Evolutionary conservation across 2,797 vertebrate genomes (phyloP).

Genomic region (Acanthornis magna): DNA sequence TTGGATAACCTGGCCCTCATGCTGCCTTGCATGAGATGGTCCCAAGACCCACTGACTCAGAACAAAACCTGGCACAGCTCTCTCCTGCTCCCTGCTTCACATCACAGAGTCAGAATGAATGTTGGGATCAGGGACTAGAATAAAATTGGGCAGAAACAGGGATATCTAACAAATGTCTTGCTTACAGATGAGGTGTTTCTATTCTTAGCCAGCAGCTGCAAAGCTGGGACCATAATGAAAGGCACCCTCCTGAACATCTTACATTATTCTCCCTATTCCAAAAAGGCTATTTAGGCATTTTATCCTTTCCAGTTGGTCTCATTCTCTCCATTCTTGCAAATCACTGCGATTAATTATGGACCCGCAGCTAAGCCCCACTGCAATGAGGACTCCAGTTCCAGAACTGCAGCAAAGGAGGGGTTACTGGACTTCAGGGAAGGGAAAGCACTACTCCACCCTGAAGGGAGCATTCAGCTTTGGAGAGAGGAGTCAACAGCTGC

Average conservation of each 20-base stretch:
- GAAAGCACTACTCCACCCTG: slow-evolving; percentile 17
- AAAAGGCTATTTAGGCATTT: not conserved
- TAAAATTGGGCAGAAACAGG: not conserved
- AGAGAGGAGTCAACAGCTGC: not conserved
- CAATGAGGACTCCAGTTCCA: not conserved
- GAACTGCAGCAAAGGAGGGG: not conserved
- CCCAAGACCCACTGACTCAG: not conserved
- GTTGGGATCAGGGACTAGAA: not conserved
- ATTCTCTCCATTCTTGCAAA: not conserved
- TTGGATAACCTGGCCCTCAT: not conserved
- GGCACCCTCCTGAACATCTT: not conserved
- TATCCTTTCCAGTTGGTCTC: not conserved
- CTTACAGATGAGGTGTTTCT: not conserved
- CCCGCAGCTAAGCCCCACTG: not conserved
- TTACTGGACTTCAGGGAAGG: not conserved
- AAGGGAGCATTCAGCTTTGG: not conserved
- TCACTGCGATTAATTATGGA: not conserved
- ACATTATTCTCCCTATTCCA: not conserved
- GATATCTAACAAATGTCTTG: not conserved
- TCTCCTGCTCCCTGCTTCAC: not conserved
- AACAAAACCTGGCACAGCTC: not conserved
- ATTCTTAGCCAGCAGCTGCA: not conserved
- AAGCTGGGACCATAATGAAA: not conserved
- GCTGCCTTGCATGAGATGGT: not conserved
- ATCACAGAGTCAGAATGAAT: not conserved